Base-by-base conservation (phyloP, 2,797 vertebrate genomes). In the Pteropus rufus region DNA sequence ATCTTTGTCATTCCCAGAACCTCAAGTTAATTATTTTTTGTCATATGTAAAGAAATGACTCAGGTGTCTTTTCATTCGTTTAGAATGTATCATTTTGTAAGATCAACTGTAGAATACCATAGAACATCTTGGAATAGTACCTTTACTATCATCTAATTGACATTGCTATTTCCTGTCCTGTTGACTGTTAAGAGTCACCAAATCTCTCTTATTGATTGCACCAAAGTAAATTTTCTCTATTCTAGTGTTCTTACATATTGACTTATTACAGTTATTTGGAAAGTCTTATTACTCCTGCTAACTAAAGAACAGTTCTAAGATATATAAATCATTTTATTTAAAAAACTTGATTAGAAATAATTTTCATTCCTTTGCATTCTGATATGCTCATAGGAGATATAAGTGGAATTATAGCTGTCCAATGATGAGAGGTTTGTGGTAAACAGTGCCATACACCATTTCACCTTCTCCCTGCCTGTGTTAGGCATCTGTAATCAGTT, bases 311-410 rank as follows among this genome's bases (percentile, higher is more conserved):
- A 82, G 49, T 65, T 89, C 46, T 46, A 89, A 81, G 54, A 15
- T 93, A 34, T 19, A 7, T 64, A 21, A 21, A 80, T 52, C 89
- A 10, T 75, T 96, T 96, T 85, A 60, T 62, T 73, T 85, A 21
- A 54, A 88, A 67, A 83, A 56, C 29, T 31, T 80, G 79, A 83
- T 34, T 84, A 31, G 69, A 89, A 93, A 34, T 83, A 46, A 88
- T 85, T 83, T 82, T 96, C 91, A 94, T 41, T 70, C 41, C 81
- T 93, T 94, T 92, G 34, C 46, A 49, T 97, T 94, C 31, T 93
- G 31, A 58, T 87, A 41, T 96, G 21, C 31, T 26, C 65, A 23
- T 70, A 77, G 73, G 69, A 58, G 39, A 46, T 67, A 65, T 80
- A 83, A 91, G 46, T 93, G 31, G 11, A 93, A 90, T 72, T 73